phyloP scores from a whole-genome alignment of 2,888 invertebrate genomes.

The Leucophenga montana region DNA sequence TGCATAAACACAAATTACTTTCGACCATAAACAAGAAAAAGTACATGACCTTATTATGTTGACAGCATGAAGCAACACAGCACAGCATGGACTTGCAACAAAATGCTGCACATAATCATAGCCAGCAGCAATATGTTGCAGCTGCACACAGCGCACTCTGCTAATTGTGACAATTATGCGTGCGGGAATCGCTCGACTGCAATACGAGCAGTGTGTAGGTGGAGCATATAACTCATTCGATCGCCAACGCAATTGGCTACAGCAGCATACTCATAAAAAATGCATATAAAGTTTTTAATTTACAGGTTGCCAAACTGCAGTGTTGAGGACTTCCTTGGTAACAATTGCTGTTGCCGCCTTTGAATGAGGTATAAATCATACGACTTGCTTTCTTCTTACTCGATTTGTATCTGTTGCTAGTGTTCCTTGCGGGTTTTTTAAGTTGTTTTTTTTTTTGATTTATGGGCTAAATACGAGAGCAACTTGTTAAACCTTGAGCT shows the following conservation, averaged over 20 bases:
- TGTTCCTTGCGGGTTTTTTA: conserved; percentile 39
- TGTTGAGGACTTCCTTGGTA: neutral
- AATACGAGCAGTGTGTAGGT: neutral
- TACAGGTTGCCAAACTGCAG: conserved; percentile 15
- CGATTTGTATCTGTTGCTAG: conserved; percentile 3
- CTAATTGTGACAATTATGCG: conserved; percentile 26
- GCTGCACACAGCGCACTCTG: neutral
- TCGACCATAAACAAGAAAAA: conserved; percentile 14
- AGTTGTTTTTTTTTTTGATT: conserved; percentile 54
- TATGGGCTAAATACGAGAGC: conserved; percentile 29
- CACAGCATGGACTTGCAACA: neutral
- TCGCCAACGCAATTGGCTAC: neutral
- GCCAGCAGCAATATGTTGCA: conserved; percentile 14
- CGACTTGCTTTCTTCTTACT: neutral
- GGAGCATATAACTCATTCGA: neutral
- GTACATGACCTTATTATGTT: conserved; percentile 23
- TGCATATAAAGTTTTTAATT: neutral
- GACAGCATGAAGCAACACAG: conserved; percentile 4
- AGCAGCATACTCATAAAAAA: neutral
- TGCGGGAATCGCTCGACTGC: neutral
- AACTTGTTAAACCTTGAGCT: neutral
- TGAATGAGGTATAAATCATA: conserved; percentile 20
- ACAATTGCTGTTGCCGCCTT: neutral
- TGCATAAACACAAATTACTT: conserved; percentile 22
- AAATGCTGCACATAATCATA: neutral